Evolutionary conservation across 2,797 vertebrate genomes (phyloP), one percentile per base, ranked within the genome.

Genomic region (Malurus splendens): DNA sequence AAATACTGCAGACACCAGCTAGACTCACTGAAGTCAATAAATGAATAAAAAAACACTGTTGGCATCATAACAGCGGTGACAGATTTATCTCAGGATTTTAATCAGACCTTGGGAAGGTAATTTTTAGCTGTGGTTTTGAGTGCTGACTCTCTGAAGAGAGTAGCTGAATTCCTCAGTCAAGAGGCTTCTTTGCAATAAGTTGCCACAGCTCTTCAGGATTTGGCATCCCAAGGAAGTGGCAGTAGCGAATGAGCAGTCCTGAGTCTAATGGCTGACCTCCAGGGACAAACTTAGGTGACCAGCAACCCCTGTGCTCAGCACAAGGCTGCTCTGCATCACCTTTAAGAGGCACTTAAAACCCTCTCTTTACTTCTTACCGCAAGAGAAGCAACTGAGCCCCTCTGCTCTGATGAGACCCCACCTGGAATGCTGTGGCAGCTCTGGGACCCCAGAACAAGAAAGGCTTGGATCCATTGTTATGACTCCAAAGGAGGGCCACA

Each of bases 111-210:
- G 87, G 90, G 87, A 95, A 94, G 77, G 55, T 73, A 90, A 87
- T 92, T 94, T 95, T 94, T 94, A 95, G 92, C 85, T 86, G 89
- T 78, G 90, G 92, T 76, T 94, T 94, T 81, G 73, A 92, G 90
- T 86, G 87, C 59, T 15, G 0, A 75, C 70, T 90, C 5, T 90
- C 82, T 90, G 66, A 90, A 93, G 55, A 86, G 66, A 78, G 62
- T 1, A 87, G 76, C n/a, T 90, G 82, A 94, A 94, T 95, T 95
- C 93, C 89, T 93, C 74, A 81, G 82, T 94, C 55, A 94, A 94
- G 94, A 94, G 94, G 62, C 45, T 82, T 89, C 93, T 93, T 72
- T 73, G 66, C 77, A 81, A 83, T 62, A 27, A 86, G 44, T 70
- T 90, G 91, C 90, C 59, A 60, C 48, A 70, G 72, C 76, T 90